phyloP scores from a whole-genome alignment of 1,140 invertebrate species.

The Sitobion miscanthi region DNA sequence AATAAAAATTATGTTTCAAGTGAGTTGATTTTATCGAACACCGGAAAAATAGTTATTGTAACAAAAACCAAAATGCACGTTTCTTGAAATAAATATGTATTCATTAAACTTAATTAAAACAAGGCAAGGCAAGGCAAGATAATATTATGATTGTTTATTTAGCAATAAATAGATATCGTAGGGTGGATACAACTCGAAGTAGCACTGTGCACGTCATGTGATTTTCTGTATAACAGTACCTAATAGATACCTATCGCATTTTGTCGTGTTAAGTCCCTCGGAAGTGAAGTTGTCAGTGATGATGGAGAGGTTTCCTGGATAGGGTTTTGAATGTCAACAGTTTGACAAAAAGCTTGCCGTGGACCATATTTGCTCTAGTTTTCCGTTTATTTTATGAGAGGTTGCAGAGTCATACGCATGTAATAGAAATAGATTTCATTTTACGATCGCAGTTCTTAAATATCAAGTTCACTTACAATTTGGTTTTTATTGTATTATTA shows the following conservation, averaged over 20 bases:
- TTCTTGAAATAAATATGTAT: neutral
- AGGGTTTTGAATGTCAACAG: neutral
- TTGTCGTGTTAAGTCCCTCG: neutral
- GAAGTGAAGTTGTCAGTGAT: neutral
- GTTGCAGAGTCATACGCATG: neutral
- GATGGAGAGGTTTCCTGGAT: conserved; percentile 22
- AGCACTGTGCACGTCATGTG: neutral
- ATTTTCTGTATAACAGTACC: neutral
- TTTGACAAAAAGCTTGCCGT: conserved; percentile 9
- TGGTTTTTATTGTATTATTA: too few relatives aligned
- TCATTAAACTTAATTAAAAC: neutral
- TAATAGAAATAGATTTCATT: neutral
- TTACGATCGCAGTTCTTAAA: neutral
- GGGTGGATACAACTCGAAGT: neutral
- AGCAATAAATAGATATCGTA: neutral
- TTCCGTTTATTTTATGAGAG: neutral
- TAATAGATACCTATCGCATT: neutral
- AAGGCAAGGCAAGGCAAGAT: neutral
- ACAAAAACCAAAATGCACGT: neutral
- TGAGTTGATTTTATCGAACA: neutral
- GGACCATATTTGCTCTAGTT: neutral
- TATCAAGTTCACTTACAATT: neutral
- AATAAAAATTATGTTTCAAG: neutral
- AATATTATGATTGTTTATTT: neutral
- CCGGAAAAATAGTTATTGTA: neutral